Percentiles rank a stretch among this genome's conserved stretches.
phyloP scores from a whole-genome alignment of 2,888 invertebrate species.

The Perizoma affinitatum region DNA sequence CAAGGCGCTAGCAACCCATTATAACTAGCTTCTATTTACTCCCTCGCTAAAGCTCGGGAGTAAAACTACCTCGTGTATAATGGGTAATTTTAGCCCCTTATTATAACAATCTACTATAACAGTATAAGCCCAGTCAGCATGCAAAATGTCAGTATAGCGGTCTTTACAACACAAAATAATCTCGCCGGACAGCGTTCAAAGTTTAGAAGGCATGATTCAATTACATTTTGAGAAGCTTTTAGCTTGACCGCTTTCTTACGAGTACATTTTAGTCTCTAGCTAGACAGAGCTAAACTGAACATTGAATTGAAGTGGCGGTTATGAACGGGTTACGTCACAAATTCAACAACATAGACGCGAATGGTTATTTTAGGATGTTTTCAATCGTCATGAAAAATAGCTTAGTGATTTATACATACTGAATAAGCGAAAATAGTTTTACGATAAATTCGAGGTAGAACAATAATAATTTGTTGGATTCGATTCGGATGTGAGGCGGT shows the following conservation, averaged over 20 bases:
- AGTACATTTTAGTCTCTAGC: no score
- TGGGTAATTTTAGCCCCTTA: no score
- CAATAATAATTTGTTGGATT: constrained; percentile 35
- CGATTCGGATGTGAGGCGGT: constrained; percentile 19
- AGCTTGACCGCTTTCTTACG: constrained; percentile 22
- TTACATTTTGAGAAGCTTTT: constrained; percentile 21
- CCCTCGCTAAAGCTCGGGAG: no score
- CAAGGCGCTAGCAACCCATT: no score
- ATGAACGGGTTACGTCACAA: constrained; percentile 56
- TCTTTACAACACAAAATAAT: not conserved
- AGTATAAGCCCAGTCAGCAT: no score
- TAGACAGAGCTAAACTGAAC: constrained; percentile 21
- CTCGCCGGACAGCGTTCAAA: no score
- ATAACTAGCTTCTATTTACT: no score
- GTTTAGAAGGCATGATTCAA: constrained; percentile 5
- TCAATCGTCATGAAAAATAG: constrained; percentile 67
- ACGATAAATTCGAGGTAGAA: constrained; percentile 60
- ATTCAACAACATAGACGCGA: constrained; percentile 50
- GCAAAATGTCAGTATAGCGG: no score
- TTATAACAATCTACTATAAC: no score
- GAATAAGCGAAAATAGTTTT: constrained; percentile 70
- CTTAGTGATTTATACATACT: constrained; percentile 68
- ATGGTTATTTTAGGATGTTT: constrained; percentile 69
- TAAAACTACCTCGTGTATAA: no score
- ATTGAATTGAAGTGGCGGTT: constrained; percentile 32